Percentiles rank a stretch among this genome's conserved stretches.
Evolutionary conservation across 2,113 vertebrate genomes (phyloP).

Genomic region (Percina caprodes): DNA sequence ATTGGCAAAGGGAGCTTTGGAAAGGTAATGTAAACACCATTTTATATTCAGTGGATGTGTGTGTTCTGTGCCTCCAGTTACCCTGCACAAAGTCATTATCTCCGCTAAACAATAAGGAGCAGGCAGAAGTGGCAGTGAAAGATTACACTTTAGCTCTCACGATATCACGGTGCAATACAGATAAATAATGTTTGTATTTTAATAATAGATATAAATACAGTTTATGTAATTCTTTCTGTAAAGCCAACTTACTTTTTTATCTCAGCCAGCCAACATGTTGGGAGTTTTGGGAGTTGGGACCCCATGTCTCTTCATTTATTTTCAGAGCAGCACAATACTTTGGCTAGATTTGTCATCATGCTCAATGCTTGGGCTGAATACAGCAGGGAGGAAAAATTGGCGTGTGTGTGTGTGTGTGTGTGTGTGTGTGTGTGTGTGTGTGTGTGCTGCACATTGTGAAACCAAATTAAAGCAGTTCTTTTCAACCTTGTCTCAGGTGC

Average conservation of each 20-base stretch:
- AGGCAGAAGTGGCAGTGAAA: conserved; percentile 45
- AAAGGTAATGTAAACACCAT: conserved; percentile 77
- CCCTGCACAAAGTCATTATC: conserved; percentile 33
- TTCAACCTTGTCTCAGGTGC: conserved; percentile 42
- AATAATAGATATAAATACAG: conserved; percentile 27
- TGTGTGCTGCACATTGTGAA: conserved; percentile 15
- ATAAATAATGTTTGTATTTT: conserved; percentile 51
- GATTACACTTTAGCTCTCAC: conserved; percentile 63
- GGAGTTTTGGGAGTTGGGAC: conserved; percentile 70
- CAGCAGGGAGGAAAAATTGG: background rate
- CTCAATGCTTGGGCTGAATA: conserved; percentile 17
- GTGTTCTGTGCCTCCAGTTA: conserved; percentile 54
- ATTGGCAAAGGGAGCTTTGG: conserved; percentile 88
- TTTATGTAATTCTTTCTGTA: conserved; percentile 26
- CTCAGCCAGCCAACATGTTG: conserved; percentile 45
- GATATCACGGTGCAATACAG: conserved; percentile 53
- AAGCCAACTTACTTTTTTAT: conserved; percentile 56
- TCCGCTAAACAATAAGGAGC: background rate
- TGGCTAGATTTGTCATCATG: conserved; percentile 31
- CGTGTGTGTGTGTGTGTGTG: conserved; percentile 2
- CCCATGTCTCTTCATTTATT: conserved; percentile 58
- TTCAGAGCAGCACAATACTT: conserved; percentile 43
- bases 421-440: background rate
- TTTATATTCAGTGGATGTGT: conserved; percentile 2
- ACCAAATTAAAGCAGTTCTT: conserved; percentile 42